Evolutionary conservation across 1,140 invertebrate genomes (phyloP), one percentile per base, ranked within the genome.

Genomic region (Saccostrea glomerata): DNA sequence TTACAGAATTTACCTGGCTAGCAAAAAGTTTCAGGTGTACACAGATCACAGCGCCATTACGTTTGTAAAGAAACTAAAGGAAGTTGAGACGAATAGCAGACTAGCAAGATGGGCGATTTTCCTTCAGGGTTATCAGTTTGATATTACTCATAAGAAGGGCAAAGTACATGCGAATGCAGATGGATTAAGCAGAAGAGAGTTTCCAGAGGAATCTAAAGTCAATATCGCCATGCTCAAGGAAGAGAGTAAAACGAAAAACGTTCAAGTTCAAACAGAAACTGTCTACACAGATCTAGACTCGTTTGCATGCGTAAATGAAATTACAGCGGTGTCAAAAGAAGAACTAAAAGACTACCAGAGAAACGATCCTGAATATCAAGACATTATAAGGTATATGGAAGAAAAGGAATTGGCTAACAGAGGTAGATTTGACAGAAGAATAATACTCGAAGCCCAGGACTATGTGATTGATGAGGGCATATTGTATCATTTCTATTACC

Each of bases 51-150:
- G 30, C 30, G 30, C 30, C 30, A 36, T 36, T 36, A 36, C 30
- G 30, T 36, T 36, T 36, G 30, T 36, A 36, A 36, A 36, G 30
- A 36, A 36, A 36, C 30, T 36, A 36, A 36, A 60, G 9, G 15
- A 77, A 77, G 73, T 77, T 20, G 73, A 77, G 23, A 77, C 73
- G 23, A 77, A 77, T 36, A 88, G 88, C n/a, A 86, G 89, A 30
- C n/a, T 88, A 73, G 87, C 84, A 47, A 86, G 84, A 54, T 88
- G 87, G 88, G 63, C 88, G 30, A 83, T 89, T 40, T 86, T 66
- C 60, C 36, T 89, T 25, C 88, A 89, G 56, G 70, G 88, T 20
- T 86, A 86, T 58, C 20, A 86, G 15, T 89, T 66, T 56, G 82
- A 86, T 60, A 86, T 88, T 13, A 36, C 58, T 7, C 70, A 88